Evolutionary conservation across 1,140 invertebrate genomes (phyloP).

Genomic region (Ladona fulva): DNA sequence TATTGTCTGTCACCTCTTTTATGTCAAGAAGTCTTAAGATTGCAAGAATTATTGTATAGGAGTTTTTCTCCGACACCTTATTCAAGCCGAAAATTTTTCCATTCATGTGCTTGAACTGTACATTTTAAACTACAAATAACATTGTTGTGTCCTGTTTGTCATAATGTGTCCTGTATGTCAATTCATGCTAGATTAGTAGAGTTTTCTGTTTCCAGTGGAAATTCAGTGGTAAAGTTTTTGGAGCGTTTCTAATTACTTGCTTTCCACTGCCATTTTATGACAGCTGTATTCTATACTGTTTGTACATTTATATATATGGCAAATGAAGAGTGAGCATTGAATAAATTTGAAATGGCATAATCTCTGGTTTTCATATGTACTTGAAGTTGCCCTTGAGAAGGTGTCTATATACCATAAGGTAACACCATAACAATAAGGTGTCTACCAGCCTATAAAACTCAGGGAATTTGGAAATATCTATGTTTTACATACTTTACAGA

Average conservation of each 20-base stretch:
- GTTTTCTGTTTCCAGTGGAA: background rate
- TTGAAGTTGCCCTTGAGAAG: too few species aligned
- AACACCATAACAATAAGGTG: too few species aligned
- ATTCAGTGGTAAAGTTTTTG: background rate
- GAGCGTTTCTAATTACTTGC: background rate
- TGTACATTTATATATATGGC: background rate
- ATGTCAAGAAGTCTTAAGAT: too few species aligned
- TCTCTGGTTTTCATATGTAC: too few species aligned
- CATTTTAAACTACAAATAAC: background rate
- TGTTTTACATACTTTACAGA: too few species aligned
- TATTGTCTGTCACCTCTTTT: too few species aligned
- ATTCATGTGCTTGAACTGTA: background rate
- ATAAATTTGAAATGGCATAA: background rate
- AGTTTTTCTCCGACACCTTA: too few species aligned
- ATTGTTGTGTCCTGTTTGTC: background rate
- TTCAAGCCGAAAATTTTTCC: background rate
- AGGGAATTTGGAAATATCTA: too few species aligned
- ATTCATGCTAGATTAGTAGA: background rate
- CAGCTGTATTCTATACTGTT: background rate
- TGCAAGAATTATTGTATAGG: too few species aligned
- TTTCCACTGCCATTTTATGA: constrained; percentile 5
- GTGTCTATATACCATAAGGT: too few species aligned
- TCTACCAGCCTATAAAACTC: too few species aligned
- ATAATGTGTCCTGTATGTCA: background rate
- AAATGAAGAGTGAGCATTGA: background rate